A percentile compares a stretch with the other conserved stretches of the same genome.
phyloP scores from a whole-genome alignment of 2,888 invertebrate genomes.

The Acholoe squamosa region DNA sequence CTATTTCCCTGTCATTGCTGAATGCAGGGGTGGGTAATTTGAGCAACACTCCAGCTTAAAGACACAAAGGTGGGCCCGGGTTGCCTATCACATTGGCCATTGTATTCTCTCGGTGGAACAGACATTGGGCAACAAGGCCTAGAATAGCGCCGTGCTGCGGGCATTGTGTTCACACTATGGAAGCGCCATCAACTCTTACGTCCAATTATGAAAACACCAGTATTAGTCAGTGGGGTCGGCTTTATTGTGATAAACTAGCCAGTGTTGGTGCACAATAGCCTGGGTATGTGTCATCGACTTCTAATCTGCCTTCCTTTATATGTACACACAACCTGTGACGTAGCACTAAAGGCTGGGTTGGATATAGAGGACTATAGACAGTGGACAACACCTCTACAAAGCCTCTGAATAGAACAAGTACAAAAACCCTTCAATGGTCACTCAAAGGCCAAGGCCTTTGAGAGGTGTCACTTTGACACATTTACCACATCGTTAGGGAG shows the following conservation, averaged over 20 bases:
- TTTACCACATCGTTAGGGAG: constrained; percentile 7
- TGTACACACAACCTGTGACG: not conserved
- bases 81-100: not conserved
- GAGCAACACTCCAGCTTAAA: not conserved
- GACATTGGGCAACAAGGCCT: constrained; percentile 21
- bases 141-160: not conserved
- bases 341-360: not conserved
- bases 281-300: not conserved
- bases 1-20: not conserved
- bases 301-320: not conserved
- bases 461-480: not conserved
- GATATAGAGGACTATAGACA: not conserved
- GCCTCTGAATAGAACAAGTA: not conserved
- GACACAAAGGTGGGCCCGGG: not conserved
- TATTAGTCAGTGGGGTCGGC: not conserved
- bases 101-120: not conserved
- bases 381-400: constrained; percentile 10
- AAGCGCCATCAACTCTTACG: constrained; percentile 47
- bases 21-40: not conserved
- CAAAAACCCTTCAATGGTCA: constrained; percentile 17
- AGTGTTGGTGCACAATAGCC: not conserved
- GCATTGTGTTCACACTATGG: constrained; percentile 17
- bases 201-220: constrained; percentile 30
- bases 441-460: not conserved
- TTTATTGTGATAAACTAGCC: constrained; percentile 54